A percentile compares a stretch with the other conserved stretches of the same genome.
These are phyloP conservation scores for Protodeltote pygarga DNA, from an alignment of 2,888 invertebrate genomes.

Conservation along the genomic window DNA sequence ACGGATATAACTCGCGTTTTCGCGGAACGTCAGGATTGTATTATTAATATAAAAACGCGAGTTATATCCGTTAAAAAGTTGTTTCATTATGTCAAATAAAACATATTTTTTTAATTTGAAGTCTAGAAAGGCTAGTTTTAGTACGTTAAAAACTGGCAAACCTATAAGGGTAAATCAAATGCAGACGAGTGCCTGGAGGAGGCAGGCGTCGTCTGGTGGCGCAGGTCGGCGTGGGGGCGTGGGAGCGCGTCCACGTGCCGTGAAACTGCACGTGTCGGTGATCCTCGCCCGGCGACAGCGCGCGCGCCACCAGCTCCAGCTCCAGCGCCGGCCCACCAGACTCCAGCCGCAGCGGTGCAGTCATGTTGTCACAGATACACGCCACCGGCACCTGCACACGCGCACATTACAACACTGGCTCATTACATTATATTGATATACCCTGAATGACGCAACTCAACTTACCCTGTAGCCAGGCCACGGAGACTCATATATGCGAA, in stretches of 20 bases:
- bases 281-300: constrained; percentile 92
- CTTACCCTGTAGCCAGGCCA: constrained; percentile 89
- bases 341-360: constrained; percentile 62
- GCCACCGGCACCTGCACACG: constrained; percentile 87
- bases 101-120: too few species aligned
- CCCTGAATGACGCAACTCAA: too few species aligned
- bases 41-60: too few species aligned
- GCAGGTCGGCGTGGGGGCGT: constrained; percentile 51
- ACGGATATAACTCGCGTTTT: too few species aligned
- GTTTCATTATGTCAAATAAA: too few species aligned
- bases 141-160: too few species aligned
- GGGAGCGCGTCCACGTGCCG: constrained; percentile 82
- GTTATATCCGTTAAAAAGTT: too few species aligned
- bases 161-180: constrained; percentile 75
- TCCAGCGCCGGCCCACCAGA: constrained; percentile 87
- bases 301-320: constrained; percentile 91
- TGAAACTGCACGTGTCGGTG: constrained; percentile 93
- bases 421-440: neutral
- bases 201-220: constrained; percentile 60
- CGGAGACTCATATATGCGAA: constrained; percentile 89
- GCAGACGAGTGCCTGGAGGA: constrained; percentile 65
- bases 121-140: too few species aligned
- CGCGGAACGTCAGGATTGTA: too few species aligned
- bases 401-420: neutral
- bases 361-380: constrained; percentile 93